phyloP scores from a whole-genome alignment of 2,888 invertebrate species.

The Tanytarsus gracilentus region DNA sequence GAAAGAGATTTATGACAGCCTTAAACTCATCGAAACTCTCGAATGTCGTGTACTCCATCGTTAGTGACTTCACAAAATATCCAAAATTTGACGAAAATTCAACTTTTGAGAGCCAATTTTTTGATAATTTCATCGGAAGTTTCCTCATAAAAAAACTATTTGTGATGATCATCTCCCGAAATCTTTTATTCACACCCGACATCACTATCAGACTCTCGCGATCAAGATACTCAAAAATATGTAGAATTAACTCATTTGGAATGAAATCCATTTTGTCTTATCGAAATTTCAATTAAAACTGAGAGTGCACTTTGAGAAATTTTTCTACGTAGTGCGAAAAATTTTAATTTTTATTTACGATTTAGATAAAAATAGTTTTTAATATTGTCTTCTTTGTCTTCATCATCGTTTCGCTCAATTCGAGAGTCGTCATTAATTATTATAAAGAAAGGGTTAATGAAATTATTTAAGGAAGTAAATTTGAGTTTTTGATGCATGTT shows the following conservation, averaged over 20 bases:
- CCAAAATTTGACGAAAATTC: slow-evolving; percentile 17
- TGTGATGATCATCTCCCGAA: slow-evolving; percentile 5
- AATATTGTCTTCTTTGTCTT: too few species aligned
- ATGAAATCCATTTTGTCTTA: slow-evolving; percentile 21
- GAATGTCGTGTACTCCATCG: slow-evolving; percentile 15
- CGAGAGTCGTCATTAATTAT: too few species aligned
- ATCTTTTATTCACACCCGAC: neutral
- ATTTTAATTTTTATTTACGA: too few species aligned
- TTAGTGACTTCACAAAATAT: slow-evolving; percentile 18
- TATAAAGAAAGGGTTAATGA: too few species aligned
- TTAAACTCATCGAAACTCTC: slow-evolving; percentile 23
- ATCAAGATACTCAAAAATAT: slow-evolving; percentile 12
- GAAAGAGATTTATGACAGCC: slow-evolving; percentile 2
- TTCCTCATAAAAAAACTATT: slow-evolving; percentile 14
- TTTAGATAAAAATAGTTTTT: too few species aligned
- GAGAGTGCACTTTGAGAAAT: too few species aligned
- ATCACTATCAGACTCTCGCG: neutral
- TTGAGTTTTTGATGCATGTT: too few species aligned
- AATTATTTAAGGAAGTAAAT: too few species aligned
- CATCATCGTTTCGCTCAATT: too few species aligned
- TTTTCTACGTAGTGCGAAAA: too few species aligned
- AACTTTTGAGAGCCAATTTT: slow-evolving; percentile 19
- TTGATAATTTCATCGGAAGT: slow-evolving; percentile 15
- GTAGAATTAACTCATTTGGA: slow-evolving; percentile 10
- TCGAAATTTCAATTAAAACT: too few species aligned